Evolutionary conservation across 2,888 invertebrate species (phyloP).

Genomic region (Cyrtodaria siliqua): DNA sequence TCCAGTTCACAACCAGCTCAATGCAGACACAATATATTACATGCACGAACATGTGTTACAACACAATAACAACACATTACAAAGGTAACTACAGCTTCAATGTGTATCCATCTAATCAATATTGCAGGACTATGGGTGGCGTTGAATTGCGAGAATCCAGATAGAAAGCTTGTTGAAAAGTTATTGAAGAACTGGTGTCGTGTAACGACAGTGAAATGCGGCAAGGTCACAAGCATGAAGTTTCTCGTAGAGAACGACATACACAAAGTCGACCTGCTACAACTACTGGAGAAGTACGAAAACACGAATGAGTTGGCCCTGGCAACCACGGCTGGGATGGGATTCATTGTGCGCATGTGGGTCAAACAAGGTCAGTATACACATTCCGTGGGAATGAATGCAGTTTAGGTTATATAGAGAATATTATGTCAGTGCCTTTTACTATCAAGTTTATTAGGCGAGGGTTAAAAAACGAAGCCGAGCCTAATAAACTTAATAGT

Average conservation of each 20-base stretch:
- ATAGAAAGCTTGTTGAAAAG: conserved; percentile 82
- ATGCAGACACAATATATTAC: no score
- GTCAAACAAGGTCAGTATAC: conserved; percentile 70
- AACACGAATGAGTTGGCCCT: conserved; percentile 79
- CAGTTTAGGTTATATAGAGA: no score
- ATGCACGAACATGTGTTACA: no score
- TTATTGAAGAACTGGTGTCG: conserved; percentile 85
- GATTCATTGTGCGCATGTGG: conserved; percentile 76
- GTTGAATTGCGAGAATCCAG: conserved; percentile 80
- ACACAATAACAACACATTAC: no score
- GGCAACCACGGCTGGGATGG: conserved; percentile 77
- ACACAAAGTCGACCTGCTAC: conserved; percentile 71
- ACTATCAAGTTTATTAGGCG: no score
- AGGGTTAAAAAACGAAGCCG: no score
- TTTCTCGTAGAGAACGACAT: conserved; percentile 70
- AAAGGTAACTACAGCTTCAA: no score
- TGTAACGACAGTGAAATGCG: conserved; percentile 76
- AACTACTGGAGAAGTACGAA: conserved; percentile 76
- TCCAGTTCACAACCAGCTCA: no score
- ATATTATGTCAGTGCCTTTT: no score
- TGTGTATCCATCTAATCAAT: no score
- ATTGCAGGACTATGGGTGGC: conserved; percentile 86
- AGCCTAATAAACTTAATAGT: no score
- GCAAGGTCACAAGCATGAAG: conserved; percentile 74
- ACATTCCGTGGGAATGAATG: no score